phyloP scores from a whole-genome alignment of 2,113 vertebrate genomes.

The Arenaria interpres region DNA sequence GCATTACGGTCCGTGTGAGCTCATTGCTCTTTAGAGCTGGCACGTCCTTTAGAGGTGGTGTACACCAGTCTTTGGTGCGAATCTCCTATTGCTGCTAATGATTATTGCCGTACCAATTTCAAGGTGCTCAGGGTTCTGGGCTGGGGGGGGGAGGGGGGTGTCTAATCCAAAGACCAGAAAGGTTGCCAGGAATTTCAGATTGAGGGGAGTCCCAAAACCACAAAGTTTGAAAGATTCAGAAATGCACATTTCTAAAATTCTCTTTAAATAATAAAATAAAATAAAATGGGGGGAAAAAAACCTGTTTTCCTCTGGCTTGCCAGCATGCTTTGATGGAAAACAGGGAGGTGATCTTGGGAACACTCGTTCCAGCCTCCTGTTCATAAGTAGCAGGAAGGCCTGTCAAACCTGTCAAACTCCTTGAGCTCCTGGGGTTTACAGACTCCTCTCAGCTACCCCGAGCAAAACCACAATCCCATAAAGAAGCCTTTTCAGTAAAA shows the following conservation, averaged over 20 bases:
- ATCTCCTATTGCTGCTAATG: background rate
- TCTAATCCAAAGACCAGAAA: background rate
- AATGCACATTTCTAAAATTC: background rate
- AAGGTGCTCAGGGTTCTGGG: background rate
- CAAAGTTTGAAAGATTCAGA: background rate
- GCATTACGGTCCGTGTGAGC: background rate
- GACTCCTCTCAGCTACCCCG: conserved; percentile 59
- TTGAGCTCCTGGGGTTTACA: conserved; percentile 57
- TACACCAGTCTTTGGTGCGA: background rate
- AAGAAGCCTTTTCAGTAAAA: conserved; percentile 62
- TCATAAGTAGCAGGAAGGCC: conserved; percentile 4
- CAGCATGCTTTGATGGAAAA: background rate
- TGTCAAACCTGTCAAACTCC: conserved; percentile 49
- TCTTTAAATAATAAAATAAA: background rate
- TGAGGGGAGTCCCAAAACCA: background rate
- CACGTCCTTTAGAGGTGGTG: background rate
- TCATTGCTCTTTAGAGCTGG: background rate
- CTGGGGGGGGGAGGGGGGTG: background rate
- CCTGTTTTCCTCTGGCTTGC: background rate
- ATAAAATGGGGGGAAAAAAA: background rate
- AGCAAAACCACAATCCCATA: conserved; percentile 69
- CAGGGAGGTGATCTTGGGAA: background rate
- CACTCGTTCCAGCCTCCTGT: background rate
- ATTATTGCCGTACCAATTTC: background rate
- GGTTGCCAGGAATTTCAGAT: background rate